phyloP scores from a whole-genome alignment of 2,888 invertebrate genomes.

The Nematopogon swammerdamellus region DNA sequence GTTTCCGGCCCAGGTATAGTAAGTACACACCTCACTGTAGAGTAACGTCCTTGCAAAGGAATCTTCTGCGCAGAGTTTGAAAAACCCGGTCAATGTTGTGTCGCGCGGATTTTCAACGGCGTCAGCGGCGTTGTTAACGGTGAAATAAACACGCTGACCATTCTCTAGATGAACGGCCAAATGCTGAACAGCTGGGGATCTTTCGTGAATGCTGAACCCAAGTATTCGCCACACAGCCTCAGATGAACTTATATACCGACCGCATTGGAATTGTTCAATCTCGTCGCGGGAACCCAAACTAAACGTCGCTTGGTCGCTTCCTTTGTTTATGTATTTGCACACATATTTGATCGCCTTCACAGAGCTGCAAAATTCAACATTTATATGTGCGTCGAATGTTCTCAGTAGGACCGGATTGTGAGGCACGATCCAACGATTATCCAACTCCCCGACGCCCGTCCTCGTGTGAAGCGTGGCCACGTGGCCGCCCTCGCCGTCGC shows the following conservation, averaged over 20 bases:
- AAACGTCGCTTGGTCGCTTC: not conserved
- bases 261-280: not conserved
- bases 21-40: constrained; percentile 1
- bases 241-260: constrained; percentile 6
- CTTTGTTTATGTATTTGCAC: not conserved
- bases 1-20: constrained; percentile 1
- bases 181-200: constrained; percentile 8
- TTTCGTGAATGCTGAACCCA: constrained; percentile 8
- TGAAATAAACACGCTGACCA: constrained; percentile 6
- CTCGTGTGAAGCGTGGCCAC: not conserved
- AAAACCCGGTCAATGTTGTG: not conserved
- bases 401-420: constrained; percentile 4
- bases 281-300: not conserved
- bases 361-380: not conserved
- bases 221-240: constrained; percentile 9
- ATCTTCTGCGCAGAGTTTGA: not conserved
- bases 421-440: constrained; percentile 5
- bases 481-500: not conserved
- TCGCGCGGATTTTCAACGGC: constrained; percentile 11
- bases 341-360: not conserved
- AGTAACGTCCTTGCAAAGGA: not conserved
- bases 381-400: constrained; percentile 3
- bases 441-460: not conserved
- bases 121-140: not conserved
- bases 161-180: constrained; percentile 10